Evolutionary conservation across 2,797 vertebrate species (phyloP), one percentile per base, ranked within the genome.

Genomic region (Leuciscus waleckii): DNA sequence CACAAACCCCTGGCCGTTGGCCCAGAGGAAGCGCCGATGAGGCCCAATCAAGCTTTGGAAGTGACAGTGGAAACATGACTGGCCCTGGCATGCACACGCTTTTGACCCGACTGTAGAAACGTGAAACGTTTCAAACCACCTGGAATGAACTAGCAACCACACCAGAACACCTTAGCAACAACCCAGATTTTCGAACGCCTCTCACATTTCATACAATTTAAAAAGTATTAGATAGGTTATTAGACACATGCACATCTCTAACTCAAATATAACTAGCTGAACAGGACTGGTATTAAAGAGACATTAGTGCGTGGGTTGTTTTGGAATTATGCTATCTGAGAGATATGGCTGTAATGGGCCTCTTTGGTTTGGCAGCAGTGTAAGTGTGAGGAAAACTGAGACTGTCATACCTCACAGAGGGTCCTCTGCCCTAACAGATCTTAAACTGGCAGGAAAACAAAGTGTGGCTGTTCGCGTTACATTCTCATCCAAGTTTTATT

Each of bases 401-500:
- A 67, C 35, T 41, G 67, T 37, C 43, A 13, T 85, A 43, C 29
- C 39, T 49, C 23, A 13, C 56, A 83, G 69, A 84, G 61, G 41
- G 81, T 74, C 35, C 23, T 63, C 16, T 76, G 63, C 51, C 46
- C 29, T n/a, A 41, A 35, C 46, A 32, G n/a, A 67, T 63, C 69
- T 81, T 11, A 77, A 75, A 29, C 54, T 70, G 63, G 65, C 68
- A 82, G 51, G 29, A 14, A 75, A 86, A 69, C 76, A 78, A 79
- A 77, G 63, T 87, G 41, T 83, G 51, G 77, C 54, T 67, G 43
- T 79, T 88, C 41, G 23, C 54, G 23, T 86, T 83, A 51, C 7
- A 29, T 49, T 83, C 69, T 54, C 68, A 83, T 85, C 35, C 68
- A 73, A 63, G 61, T 73, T 84, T 85, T 82, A 79, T 82, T 90